Percentiles rank a stretch among this genome's conserved stretches.
These are phyloP conservation scores for Cremastinae sp. DNA, from an alignment of 2,888 invertebrate species.

Conservation along the genomic window DNA sequence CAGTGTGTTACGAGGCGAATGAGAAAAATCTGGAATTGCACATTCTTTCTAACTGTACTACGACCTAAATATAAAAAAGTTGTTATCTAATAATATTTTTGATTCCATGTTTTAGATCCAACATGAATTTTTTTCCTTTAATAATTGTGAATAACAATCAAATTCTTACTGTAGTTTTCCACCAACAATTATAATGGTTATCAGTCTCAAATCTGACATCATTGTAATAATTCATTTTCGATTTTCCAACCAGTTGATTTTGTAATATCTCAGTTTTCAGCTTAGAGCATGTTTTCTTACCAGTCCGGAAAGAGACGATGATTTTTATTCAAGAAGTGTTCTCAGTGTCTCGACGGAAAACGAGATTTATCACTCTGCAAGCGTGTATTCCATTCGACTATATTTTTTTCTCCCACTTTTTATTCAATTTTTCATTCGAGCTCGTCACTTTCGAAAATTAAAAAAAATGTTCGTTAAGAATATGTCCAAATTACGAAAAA, in stretches of 20 bases:
- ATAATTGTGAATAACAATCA: too few species aligned
- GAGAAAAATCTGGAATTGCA: constrained; percentile 9
- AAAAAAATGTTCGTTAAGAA: too few species aligned
- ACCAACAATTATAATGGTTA: constrained; percentile 7
- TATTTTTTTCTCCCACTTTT: too few species aligned
- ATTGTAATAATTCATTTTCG: neutral
- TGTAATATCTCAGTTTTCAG: neutral
- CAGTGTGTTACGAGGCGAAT: constrained; percentile 7
- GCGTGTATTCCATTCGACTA: neutral
- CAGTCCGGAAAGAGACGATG: too few species aligned
- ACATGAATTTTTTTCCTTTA: neutral
- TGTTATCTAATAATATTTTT: neutral
- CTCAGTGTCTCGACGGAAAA: neutral
- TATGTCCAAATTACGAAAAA: too few species aligned
- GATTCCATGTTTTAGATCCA: too few species aligned
- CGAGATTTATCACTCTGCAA: neutral
- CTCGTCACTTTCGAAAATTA: too few species aligned
- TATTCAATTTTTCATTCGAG: too few species aligned
- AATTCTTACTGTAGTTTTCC: too few species aligned
- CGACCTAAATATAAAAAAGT: constrained; percentile 10
- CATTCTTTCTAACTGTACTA: neutral
- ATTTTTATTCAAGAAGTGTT: too few species aligned
- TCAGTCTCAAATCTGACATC: neutral
- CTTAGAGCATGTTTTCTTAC: constrained; percentile 3
- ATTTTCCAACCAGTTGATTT: neutral